Evolutionary conservation across 2,113 vertebrate species (phyloP).

Genomic region (Nesoenas mayeri): DNA sequence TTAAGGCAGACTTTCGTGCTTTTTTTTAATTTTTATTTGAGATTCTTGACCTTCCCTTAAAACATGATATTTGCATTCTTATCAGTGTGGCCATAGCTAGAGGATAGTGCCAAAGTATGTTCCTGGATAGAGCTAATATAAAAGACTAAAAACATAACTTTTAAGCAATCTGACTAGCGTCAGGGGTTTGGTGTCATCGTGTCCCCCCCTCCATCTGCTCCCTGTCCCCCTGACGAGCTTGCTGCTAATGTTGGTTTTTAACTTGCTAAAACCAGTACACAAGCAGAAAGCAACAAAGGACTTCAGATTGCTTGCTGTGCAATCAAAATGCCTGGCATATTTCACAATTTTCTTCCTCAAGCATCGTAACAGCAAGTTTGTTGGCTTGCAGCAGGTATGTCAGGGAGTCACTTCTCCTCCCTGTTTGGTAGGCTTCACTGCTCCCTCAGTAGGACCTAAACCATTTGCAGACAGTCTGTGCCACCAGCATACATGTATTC

Average conservation of each 20-base stretch:
- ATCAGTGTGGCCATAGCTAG: background rate
- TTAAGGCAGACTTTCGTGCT: background rate
- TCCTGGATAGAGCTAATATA: background rate
- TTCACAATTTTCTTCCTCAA: background rate
- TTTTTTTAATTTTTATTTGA: background rate
- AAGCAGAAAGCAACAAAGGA: background rate
- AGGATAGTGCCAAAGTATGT: background rate
- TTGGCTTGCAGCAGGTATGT: background rate
- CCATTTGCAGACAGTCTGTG: background rate
- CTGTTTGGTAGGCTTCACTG: background rate
- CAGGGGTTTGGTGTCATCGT: background rate
- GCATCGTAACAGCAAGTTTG: background rate
- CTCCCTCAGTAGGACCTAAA: background rate
- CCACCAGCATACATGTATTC: rapidly evolving
- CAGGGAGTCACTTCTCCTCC: background rate
- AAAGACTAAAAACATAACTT: background rate
- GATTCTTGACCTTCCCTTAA: background rate
- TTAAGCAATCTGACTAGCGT: background rate
- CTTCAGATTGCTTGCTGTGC: background rate
- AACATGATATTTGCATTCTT: background rate
- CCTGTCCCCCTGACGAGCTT: background rate
- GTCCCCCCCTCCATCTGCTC: background rate
- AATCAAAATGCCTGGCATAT: background rate
- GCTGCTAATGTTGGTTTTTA: background rate
- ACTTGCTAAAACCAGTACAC: background rate